Evolutionary conservation across 37 sponge, comb jelly and placozoan species (phyloP).

Genomic region (Halichondria panicea): DNA sequence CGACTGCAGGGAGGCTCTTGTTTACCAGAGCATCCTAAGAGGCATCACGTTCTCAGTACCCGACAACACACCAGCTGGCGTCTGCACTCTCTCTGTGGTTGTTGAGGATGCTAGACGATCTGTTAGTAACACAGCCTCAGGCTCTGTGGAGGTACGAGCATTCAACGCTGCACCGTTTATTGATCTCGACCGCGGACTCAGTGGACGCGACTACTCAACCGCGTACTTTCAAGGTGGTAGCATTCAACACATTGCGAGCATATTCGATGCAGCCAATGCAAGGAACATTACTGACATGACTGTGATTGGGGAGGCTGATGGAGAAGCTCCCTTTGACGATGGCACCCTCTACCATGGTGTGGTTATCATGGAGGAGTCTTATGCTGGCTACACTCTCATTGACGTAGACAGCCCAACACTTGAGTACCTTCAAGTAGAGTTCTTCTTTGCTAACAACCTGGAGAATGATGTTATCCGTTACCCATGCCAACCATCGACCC

Average conservation of each 20-base stretch:
- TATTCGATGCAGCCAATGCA: constrained; percentile 43
- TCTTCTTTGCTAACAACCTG: constrained; percentile 5
- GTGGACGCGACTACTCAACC: constrained; percentile 53
- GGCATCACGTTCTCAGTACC: constrained; percentile 23
- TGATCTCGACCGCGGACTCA: constrained; percentile 66
- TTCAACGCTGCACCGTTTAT: constrained; percentile 66
- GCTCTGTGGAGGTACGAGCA: constrained; percentile 20
- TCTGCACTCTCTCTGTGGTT: constrained; percentile 38
- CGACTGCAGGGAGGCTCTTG: constrained; percentile 24
- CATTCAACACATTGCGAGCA: constrained; percentile 70
- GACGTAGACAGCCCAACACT: constrained; percentile 59
- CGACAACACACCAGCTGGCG: constrained; percentile 28
- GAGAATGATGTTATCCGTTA: constrained; percentile 59
- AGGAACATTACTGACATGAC: constrained; percentile 44
- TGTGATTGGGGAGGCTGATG: constrained; percentile 72
- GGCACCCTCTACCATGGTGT: constrained; percentile 34
- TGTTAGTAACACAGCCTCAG: constrained; percentile 22
- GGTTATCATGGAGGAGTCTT: constrained; percentile 40
- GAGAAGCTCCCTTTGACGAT: constrained; percentile 56
- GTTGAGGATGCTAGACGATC: constrained; percentile 31
- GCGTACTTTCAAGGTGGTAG: constrained; percentile 60
- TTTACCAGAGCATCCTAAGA: constrained; percentile 29
- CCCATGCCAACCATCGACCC: constrained; percentile 39
- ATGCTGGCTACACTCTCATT: constrained; percentile 63
- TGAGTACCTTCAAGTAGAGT: constrained; percentile 46